Evolutionary conservation across 2,113 vertebrate genomes (phyloP).

Genomic region (Mus musculus): DNA sequence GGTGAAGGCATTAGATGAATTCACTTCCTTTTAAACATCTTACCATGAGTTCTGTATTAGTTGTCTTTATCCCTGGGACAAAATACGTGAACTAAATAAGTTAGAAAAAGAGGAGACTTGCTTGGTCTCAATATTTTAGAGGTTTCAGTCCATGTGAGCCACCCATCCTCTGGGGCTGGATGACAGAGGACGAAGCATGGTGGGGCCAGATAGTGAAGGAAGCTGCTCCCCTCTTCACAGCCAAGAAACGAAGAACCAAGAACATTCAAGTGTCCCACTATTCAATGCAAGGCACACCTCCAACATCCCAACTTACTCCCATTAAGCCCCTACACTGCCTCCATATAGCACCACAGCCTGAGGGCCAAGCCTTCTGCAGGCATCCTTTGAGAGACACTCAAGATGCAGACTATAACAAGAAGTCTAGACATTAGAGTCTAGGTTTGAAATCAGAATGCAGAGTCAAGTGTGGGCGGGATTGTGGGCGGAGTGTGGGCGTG

Average conservation of each 20-base stretch:
- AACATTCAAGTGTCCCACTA: not conserved
- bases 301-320: not conserved
- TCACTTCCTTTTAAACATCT: not conserved
- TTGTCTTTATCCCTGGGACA: not conserved
- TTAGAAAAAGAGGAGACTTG: not conserved
- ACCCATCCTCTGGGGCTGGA: not conserved
- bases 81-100: not conserved
- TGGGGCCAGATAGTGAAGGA: not conserved
- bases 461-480: not conserved
- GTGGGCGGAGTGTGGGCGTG: not conserved
- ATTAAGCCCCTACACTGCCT: not conserved
- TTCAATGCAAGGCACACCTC: not conserved
- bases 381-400: not conserved
- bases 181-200: too few species aligned
- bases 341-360: not conserved
- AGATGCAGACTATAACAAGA: too few species aligned
- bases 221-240: not conserved
- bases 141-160: not conserved
- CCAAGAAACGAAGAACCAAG: not conserved
- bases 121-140: not conserved
- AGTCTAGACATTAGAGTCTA: not conserved
- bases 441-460: not conserved
- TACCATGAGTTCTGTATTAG: too few species aligned
- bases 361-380: not conserved
- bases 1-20: not conserved